Base-by-base conservation (phyloP, 2,113 vertebrate species). In the Gavialis gangeticus region DNA sequence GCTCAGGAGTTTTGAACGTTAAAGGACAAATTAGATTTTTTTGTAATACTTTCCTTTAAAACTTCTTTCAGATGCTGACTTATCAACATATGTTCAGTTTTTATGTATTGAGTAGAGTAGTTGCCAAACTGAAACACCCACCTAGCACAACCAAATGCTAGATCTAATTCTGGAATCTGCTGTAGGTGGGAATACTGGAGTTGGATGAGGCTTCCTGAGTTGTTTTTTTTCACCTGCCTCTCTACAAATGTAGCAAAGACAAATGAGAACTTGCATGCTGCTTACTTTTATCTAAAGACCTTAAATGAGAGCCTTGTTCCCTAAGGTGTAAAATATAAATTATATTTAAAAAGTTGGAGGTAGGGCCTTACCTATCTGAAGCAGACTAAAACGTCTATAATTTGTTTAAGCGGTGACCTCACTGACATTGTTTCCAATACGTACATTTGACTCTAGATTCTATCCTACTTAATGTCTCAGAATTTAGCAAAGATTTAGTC, bases 81-180 rank as follows among this genome's bases (percentile, higher is more conserved):
- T 94, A 58, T 94, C 1, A 0, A 80, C 46, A 5, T 37, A 67
- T 46, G 34, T 46, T 73, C 11, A 22, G 67, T 91, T 88, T 82
- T 90, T 67, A 12, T 76, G 58, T 8, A 5, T 12, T 83, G n/a
- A 95, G 87, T 27, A 79, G 87, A 14, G 73, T 91, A 10, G 91
- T 88, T 86, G 71, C 7, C n/a, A 54, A 95, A 94, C 81, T 83
- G 94, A 16, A 88, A 69, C 73, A 96, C 82, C 91, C 96, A 83
- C 82, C 93, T 87, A 91, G 69, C 86, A 91, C 84, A 87, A 87
- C 88, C 91, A 97, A 96, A 92, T 96, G 93, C 56, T 94, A 67
- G 56, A 73, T 57, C 92, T 97, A 96, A 97, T 97, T 94, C 79
- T 84, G 79, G 69, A 6, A 69, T 67, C 92, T 90, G 34, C 59